Conservation (phyloP, 2,888 invertebrate species). For the Steromphala cineraria region DNA sequence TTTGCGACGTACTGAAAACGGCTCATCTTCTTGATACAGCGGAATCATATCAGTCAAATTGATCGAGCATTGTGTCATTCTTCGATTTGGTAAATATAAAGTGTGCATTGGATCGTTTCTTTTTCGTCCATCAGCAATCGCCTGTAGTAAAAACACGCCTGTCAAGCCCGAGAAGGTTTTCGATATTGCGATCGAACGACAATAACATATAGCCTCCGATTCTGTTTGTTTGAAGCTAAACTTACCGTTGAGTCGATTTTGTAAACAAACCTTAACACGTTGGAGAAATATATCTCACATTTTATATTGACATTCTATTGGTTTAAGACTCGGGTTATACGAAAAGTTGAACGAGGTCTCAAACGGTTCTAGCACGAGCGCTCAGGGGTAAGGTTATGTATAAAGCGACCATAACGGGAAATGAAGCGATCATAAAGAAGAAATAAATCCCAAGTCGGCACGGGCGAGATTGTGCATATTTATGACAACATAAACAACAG, state of each 20-base stretch:
- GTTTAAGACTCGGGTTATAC: background rate
- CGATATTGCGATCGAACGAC: background rate
- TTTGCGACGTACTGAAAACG: too few relatives aligned
- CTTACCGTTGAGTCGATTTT: background rate
- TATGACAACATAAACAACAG: conserved; percentile 11
- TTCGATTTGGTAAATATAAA: conserved; percentile 3
- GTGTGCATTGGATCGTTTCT: background rate
- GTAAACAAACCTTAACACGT: background rate
- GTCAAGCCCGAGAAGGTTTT: background rate
- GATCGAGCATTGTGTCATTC: background rate
- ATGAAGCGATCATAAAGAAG: conserved; percentile 11
- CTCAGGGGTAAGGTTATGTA: background rate
- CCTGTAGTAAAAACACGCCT: background rate
- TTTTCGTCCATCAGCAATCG: background rate
- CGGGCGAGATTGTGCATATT: conserved; percentile 1
- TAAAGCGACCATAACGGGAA: background rate
- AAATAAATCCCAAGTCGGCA: background rate
- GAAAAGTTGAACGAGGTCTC: background rate
- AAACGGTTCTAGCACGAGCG: background rate
- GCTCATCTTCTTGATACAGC: too few relatives aligned
- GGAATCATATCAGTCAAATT: too few relatives aligned
- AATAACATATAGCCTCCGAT: background rate
- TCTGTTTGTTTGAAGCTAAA: background rate
- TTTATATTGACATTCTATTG: background rate
- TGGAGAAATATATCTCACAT: background rate